These are phyloP conservation scores for Aythya fuligula DNA, from an alignment of 2,797 vertebrate genomes.

Conservation along the genomic window DNA sequence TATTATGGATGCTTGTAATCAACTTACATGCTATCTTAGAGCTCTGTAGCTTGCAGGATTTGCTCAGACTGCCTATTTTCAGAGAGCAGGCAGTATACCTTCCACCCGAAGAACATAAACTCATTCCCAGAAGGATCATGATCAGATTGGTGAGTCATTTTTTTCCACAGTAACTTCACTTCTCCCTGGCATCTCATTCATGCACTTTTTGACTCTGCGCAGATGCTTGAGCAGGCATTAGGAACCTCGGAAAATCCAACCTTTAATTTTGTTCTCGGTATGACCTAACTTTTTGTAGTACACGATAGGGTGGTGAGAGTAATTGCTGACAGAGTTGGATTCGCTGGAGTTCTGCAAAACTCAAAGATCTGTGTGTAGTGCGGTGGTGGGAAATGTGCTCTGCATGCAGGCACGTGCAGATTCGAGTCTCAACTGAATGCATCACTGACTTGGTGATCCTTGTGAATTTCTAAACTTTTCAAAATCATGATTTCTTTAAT, in stretches of 20 bases:
- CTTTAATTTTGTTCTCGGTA: background rate
- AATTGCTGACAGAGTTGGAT: conserved; percentile 48
- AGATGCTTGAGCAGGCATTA: conserved; percentile 9
- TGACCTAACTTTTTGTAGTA: background rate
- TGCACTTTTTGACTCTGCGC: background rate
- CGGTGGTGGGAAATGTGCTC: background rate
- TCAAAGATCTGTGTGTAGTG: background rate
- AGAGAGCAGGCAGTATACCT: background rate
- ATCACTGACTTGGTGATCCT: background rate
- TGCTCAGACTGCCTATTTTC: conserved; percentile 21
- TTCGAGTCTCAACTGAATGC: background rate
- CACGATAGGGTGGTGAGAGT: conserved; percentile 35
- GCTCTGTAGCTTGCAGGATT: background rate
- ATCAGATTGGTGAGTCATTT: background rate
- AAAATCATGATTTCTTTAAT: background rate
- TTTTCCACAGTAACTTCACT: background rate
- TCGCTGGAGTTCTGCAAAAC: background rate
- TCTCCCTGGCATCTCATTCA: conserved; percentile 39
- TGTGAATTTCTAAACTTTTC: background rate
- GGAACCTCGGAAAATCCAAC: conserved; percentile 21
- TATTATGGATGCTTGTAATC: background rate
- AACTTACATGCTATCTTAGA: background rate
- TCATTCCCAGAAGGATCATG: background rate
- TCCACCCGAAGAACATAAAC: background rate
- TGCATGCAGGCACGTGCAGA: accelerated